Base-by-base conservation (phyloP, 2,797 vertebrate genomes). In the Coccyzus lansbergi region DNA sequence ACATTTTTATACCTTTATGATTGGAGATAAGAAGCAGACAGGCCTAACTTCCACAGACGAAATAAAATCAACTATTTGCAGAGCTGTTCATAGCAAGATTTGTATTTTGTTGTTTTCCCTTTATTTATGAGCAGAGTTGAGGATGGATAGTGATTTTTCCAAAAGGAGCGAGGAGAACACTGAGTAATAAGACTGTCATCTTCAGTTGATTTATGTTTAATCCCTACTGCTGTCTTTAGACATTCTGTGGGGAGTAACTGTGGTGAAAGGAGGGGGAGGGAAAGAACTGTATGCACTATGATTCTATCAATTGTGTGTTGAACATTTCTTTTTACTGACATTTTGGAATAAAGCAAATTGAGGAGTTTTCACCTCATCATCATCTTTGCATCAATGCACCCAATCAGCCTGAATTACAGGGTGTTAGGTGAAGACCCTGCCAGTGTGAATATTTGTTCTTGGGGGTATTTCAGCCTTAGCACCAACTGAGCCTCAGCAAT, bases 301-400 rank as follows among this genome's bases (percentile, higher is more conserved):
- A 79, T 72, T 86, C 88, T 95, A 70, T 88, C 60, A 67, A 96
- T 86, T 86, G 55, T 86, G 55, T 64, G 74, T 87, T 93, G 63
- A 81, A 40, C 82, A 77, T 95, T 92, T 96, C 88, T 79, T 91
- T 59, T 53, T 93, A 21, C 44, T 82, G 74, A 86, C 91, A 91
- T 95, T 94, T 95, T 72, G 52, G 83, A 75, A 94, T 63, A 76
- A 90, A 92, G 62, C 49, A 92, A 94, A 59, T 74, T 91, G 94
- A 88, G 36, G 88, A 53, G 26, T 68, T 92, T 86, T 91, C 72
- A 91, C 90, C 51, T 71, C 80, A 9, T 93, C 68, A 77, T 75
- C 22, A 12, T 69, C 69, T 96, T 80, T 53, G 34, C 69, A 79
- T 88, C 69, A 76, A 53, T 74, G 88, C 62, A 79, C 34, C 18